Base-by-base conservation (phyloP, 2,113 vertebrate genomes). In the Piprites chloris region DNA sequence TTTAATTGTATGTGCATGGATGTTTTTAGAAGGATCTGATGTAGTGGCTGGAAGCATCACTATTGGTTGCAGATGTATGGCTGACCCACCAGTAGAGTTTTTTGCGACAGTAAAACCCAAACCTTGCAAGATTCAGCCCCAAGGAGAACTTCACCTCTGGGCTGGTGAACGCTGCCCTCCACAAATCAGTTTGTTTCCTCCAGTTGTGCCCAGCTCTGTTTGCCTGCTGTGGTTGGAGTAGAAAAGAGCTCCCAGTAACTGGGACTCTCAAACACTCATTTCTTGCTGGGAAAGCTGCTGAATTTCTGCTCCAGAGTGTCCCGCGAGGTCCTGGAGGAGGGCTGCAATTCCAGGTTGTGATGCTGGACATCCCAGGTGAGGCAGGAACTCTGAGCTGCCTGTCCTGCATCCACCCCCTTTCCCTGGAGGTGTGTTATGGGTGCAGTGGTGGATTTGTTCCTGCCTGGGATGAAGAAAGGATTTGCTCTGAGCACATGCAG, bases 1-100 rank as follows among this genome's bases (percentile, higher is more conserved):
- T 59, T 59, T 35, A 59, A 9, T 28, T 50, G 27, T 12, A 0
- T 4, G 24, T 27, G 32, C 0, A 0, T 3, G 35, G 23, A 7
- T 62, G n/a, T 75, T 73, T 5, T 37, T 3, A 0, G 1, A 30
- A 39, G 33, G 58, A 9, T n/a, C 22, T 41, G 66, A 28, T 19
- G 21, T 22, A 41, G 24, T 7, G 24, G 41, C 22, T 27, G 21
- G 22, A 6, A 33, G 18, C 59, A 11, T 41, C 33, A 2, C 18
- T 66, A 42, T 33, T 47, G 82, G 32, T 46, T 24, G 58, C 62
- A 39, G 20, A 4, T 46, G 4, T 2, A 1, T 3, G 17, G 21
- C 73, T 50, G 77, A 44, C n/a, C 49, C 50, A 14, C 59, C 83
- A 42, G 3, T n/a, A 77, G 50, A 33, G 14, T 58, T 66, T 83